Percentiles rank a stretch among this genome's conserved stretches.
Conservation (phyloP, 1,140 invertebrate genomes). For the Neodiprion virginianus region DNA sequence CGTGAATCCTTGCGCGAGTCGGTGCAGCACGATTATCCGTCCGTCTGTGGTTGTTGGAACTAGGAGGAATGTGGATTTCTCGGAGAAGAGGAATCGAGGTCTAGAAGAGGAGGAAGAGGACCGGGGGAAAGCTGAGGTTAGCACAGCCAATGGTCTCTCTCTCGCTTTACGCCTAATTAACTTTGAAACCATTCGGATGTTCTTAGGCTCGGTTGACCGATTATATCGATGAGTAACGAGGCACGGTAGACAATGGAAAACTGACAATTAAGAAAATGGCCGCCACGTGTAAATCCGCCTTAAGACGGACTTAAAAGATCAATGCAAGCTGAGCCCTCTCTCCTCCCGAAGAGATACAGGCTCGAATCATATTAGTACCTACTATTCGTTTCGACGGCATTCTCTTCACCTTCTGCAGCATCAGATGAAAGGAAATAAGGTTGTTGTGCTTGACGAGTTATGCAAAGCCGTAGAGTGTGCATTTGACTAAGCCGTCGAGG, state of each 20-base stretch:
- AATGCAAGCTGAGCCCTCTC: background rate
- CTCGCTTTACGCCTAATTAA: background rate
- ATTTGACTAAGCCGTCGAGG: slow-evolving; percentile 43
- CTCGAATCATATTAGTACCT: background rate
- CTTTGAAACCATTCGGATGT: background rate
- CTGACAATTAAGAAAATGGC: slow-evolving; percentile 3
- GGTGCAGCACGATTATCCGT: too few species aligned
- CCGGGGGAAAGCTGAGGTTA: background rate
- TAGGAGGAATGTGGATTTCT: background rate
- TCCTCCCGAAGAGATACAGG: background rate
- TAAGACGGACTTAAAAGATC: background rate
- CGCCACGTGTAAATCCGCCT: background rate
- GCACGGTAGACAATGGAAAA: background rate
- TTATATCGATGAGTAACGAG: background rate
- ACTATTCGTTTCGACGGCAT: background rate
- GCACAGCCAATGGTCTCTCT: background rate
- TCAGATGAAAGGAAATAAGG: background rate
- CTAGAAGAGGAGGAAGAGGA: background rate
- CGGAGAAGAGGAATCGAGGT: background rate
- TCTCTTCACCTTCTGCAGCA: background rate
- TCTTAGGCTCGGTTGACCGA: background rate
- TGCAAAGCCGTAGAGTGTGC: slow-evolving; percentile 45
- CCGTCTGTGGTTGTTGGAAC: background rate
- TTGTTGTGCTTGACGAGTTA: slow-evolving; percentile 42
- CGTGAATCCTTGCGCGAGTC: background rate